These are phyloP conservation scores for Lasioglossum zephyrum DNA, from an alignment of 2,888 invertebrate genomes.

Conservation along the genomic window DNA sequence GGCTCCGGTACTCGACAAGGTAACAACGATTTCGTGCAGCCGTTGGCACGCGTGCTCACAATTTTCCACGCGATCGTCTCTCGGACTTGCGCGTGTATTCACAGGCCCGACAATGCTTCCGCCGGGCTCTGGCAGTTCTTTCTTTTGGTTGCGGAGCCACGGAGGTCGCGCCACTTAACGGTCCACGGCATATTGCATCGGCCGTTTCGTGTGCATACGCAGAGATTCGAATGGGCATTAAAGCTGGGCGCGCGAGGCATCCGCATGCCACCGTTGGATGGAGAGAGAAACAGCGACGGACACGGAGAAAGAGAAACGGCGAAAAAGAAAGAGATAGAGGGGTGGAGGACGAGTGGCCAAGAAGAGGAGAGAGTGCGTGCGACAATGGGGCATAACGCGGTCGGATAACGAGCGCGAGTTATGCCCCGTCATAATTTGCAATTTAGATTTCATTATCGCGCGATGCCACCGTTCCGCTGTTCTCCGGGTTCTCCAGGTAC, in stretches of 20 bases:
- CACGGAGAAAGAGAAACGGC: not conserved
- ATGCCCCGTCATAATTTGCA: constrained; percentile 75
- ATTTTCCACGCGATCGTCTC: not conserved
- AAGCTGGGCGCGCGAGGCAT: constrained; percentile 57
- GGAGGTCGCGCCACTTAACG: constrained; percentile 70
- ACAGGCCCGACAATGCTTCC: constrained; percentile 33
- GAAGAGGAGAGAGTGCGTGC: constrained; percentile 41
- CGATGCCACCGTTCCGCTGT: constrained; percentile 13
- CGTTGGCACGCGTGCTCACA: constrained; percentile 27
- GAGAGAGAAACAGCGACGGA: constrained; percentile 15
- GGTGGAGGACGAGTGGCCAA: not conserved
- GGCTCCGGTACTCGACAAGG: not conserved
- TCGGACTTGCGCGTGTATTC: not conserved
- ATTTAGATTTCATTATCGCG: constrained; percentile 74
- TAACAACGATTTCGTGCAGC: not conserved
- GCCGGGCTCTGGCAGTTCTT: constrained; percentile 25
- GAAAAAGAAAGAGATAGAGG: not conserved
- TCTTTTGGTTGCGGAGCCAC: constrained; percentile 26
- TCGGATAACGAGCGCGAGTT: constrained; percentile 75
- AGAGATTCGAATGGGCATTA: constrained; percentile 69
- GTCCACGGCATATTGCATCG: constrained; percentile 67
- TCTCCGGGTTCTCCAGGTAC: not conserved
- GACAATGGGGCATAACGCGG: constrained; percentile 68
- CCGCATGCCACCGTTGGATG: constrained; percentile 61
- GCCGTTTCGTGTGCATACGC: constrained; percentile 58